These are phyloP conservation scores for Synaphobranchus kaupii DNA, from an alignment of 2,797 vertebrate genomes.

Conservation along the genomic window DNA sequence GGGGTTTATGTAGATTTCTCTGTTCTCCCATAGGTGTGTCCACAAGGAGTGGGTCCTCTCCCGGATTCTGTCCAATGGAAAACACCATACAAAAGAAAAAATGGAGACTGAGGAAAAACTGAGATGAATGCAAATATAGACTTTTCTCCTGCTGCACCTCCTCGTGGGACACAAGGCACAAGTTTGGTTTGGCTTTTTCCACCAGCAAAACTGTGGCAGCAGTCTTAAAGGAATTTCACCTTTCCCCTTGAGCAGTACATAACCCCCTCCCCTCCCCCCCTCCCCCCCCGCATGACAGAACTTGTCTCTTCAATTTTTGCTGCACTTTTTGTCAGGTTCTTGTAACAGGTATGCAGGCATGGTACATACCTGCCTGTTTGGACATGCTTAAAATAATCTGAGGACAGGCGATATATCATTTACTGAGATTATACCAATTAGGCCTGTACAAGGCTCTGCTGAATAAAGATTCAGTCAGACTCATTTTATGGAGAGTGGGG, in stretches of 20 bases:
- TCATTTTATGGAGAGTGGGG: not conserved
- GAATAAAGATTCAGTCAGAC: not conserved
- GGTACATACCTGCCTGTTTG: constrained; percentile 1
- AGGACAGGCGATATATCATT: not conserved
- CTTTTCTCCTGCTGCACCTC: constrained; percentile 71
- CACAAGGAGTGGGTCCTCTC: constrained; percentile 90
- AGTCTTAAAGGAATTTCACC: not conserved
- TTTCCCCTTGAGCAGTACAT: not conserved
- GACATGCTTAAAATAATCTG: not conserved
- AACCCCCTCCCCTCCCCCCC: not conserved
- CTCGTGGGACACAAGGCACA: constrained; percentile 78
- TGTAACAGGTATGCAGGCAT: not conserved
- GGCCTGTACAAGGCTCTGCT: not conserved
- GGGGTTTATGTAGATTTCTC: constrained; percentile 84
- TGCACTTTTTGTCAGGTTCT: not conserved
- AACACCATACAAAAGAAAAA: not conserved
- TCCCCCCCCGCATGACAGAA: not conserved
- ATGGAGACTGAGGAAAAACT: not conserved
- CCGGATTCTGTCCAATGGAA: constrained; percentile 70
- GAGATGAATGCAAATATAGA: not conserved
- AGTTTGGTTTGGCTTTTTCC: not conserved
- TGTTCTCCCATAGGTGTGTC: constrained; percentile 87
- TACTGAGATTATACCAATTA: not conserved
- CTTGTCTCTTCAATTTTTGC: not conserved
- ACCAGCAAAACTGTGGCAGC: not conserved